Evolutionary conservation across 2,888 invertebrate genomes (phyloP).

Genomic region (Ectemnius continuus): DNA sequence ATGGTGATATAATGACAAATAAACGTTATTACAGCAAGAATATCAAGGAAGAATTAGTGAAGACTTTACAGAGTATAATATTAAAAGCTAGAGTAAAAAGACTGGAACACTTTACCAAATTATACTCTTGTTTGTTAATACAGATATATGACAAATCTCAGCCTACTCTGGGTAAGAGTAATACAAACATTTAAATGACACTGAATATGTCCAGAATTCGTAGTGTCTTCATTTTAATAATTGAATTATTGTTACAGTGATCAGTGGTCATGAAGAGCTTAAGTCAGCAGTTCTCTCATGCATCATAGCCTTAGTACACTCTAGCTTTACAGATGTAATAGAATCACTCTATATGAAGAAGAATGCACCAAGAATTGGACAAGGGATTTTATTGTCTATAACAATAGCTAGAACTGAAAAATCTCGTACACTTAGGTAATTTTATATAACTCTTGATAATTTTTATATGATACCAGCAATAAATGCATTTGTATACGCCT

Average conservation of each 20-base stretch:
- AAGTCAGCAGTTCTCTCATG: conserved; percentile 81
- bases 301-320: conserved; percentile 79
- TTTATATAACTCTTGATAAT: conserved; percentile 3
- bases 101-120: conserved; percentile 80
- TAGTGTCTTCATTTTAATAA: not conserved
- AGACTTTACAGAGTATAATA: conserved; percentile 79
- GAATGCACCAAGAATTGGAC: conserved; percentile 82
- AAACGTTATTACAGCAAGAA: conserved; percentile 75
- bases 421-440: conserved; percentile 82
- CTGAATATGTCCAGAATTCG: not conserved
- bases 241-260: conserved; percentile 77
- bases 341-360: conserved; percentile 80
- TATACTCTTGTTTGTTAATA: conserved; percentile 80
- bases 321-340: conserved; percentile 79
- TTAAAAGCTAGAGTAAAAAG: conserved; percentile 79
- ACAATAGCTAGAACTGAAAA: conserved; percentile 85
- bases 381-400: conserved; percentile 83
- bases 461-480: not conserved
- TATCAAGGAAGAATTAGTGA: conserved; percentile 79
- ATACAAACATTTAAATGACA: not conserved
- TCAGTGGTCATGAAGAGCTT: conserved; percentile 82
- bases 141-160: conserved; percentile 80
- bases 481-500: conserved; percentile 30
- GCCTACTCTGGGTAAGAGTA: conserved; percentile 78
- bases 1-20: not conserved